phyloP scores from a whole-genome alignment of 2,113 vertebrate species.

The Mobula birostris region DNA sequence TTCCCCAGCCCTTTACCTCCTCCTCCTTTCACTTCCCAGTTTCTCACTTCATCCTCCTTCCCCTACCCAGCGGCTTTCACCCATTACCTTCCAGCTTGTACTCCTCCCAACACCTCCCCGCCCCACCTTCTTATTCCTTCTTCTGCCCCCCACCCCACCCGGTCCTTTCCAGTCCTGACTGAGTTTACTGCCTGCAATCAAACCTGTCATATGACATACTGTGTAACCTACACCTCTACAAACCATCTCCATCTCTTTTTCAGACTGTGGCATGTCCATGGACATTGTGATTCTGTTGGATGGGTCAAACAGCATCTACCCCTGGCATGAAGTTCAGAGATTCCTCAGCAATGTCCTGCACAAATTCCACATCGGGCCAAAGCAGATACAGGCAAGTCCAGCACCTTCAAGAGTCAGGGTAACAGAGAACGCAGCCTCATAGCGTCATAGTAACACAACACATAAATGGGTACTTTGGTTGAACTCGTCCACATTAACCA shows the following conservation, averaged over 20 bases:
- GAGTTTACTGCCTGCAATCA: not conserved
- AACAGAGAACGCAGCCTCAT: not conserved
- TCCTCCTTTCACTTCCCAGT: too few relatives aligned
- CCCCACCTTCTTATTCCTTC: too few relatives aligned
- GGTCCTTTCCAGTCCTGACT: too few relatives aligned
- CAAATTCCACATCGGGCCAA: constrained; percentile 85
- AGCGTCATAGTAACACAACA: too few relatives aligned
- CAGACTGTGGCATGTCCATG: constrained; percentile 90
- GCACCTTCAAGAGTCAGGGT: not conserved
- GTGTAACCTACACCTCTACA: not conserved
- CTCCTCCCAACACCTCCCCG: too few relatives aligned
- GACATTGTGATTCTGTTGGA: constrained; percentile 91
- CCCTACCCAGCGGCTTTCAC: too few relatives aligned
- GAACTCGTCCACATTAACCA: too few relatives aligned
- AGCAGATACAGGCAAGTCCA: constrained; percentile 81
- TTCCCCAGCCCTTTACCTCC: too few relatives aligned
- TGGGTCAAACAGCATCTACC: constrained; percentile 96
- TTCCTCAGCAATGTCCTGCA: constrained; percentile 89
- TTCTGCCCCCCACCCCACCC: too few relatives aligned
- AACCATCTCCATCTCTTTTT: constrained; percentile 30
- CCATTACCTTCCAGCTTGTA: too few relatives aligned
- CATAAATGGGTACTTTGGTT: too few relatives aligned
- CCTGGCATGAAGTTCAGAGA: constrained; percentile 89
- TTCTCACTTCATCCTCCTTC: too few relatives aligned
- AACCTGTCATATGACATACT: not conserved